Evolutionary conservation across 2,797 vertebrate genomes (phyloP), one percentile per base, ranked within the genome.

Genomic region (Danio albolineatus): DNA sequence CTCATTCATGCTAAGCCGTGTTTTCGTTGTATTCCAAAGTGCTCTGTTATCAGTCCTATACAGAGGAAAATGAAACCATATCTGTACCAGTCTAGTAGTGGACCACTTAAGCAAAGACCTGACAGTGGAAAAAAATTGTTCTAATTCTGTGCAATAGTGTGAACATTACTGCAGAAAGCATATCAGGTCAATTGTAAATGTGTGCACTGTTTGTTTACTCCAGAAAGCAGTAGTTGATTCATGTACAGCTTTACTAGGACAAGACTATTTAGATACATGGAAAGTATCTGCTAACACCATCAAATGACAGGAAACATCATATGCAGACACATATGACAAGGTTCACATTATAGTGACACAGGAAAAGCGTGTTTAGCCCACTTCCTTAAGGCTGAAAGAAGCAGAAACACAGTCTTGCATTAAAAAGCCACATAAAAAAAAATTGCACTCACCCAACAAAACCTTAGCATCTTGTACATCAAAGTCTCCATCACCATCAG

Each of bases 401-500:
- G 28, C 28, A 3, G 28, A 28, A 28, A 28, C 83, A 84, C 83
- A 84, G 54, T 78, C 73, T 70, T 76, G 84, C 56, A 53, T 10
- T 9, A 59, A 19, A 39, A 56, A 48, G 36, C 7, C n/a, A 36
- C 39, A 73, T 9, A 1, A 46, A 8, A 21, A 3, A 39, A 12
- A 28, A 39, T 44, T 3, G 64, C 88, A 96, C 97, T 98, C 94
- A 93, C 98, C 98, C 85, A 99, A 90, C 85, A 99, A 92, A 84
- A 97, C 93, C 94, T 97, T 98, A 74, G 97, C 97, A 75, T 98
- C 98, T 69, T 98, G 96, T 67, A 97, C 91, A 83, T 98, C 97
- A 85, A 99, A 97, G 92, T 98, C 97, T 84, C 98, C 97, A 41
- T 99, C 97, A 61, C 96, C 97, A 13, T 98, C 97, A 2, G 96